Evolutionary conservation across 2,797 vertebrate genomes (phyloP), one percentile per base, ranked within the genome.

Genomic region (Microctenopoma stevenorrisi): DNA sequence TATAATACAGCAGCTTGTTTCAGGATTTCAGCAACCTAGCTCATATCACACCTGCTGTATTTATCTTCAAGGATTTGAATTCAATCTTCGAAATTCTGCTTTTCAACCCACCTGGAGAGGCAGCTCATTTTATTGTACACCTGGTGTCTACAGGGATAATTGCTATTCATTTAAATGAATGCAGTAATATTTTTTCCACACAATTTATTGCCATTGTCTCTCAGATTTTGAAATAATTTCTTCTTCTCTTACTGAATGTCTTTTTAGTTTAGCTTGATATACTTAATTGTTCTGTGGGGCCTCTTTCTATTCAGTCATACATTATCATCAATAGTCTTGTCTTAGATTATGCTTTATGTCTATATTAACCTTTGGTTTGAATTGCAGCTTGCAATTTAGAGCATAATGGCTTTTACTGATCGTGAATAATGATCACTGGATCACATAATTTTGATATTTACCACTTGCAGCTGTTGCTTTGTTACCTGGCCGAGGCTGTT

Each of bases 61-160:
- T 78, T 75, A 76, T 80, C 70, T 84, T 56, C 26, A 55, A 22
- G 48, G 64, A 25, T 3, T 38, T 44, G 46, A 68, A 50, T 77
- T 74, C 70, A 22, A 50, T 54, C n/a, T 46, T 64, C 42, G 13
- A 78, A 77, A 84, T 68, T 22, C 43, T 47, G 49, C 64, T 68
- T 78, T 59, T 80, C 12, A 56, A 73, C 70, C 76, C 86, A 80
- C 76, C 85, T 81, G 73, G 64, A 78, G 74, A 64, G 68, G 61
- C 47, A 38, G 35, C 71, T 80, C 52, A 74, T 88, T 79, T 79
- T 68, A 71, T 14, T 38, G 64, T 57, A 73, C 83, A 79, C 82
- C 84, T 88, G 88, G 18, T 44, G 57, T 83, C 76, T 74, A 10
- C 79, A 13, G 79, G 68, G 83, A 77, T 76, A 74, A 81, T 81